Evolutionary conservation across 2,113 vertebrate genomes (phyloP), one percentile per base, ranked within the genome.

Genomic region (Zeus faber): DNA sequence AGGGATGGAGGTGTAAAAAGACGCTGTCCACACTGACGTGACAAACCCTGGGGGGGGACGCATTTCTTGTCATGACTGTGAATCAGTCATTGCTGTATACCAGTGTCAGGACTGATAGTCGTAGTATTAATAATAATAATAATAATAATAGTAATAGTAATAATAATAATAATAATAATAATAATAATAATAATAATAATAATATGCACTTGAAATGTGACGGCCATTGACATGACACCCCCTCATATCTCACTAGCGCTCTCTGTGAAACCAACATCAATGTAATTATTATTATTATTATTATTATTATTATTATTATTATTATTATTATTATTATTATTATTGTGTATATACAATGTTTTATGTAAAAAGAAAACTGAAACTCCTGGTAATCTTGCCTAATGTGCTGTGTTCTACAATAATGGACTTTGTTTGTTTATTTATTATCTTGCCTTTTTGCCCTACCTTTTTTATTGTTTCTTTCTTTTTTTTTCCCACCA

Each of bases 301-400:
- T n/a, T n/a, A n/a, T n/a, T n/a, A n/a, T n/a, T n/a, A n/a, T n/a
- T n/a, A n/a, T n/a, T n/a, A n/a, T n/a, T n/a, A n/a, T n/a, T n/a
- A n/a, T n/a, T n/a, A n/a, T n/a, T n/a, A n/a, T n/a, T n/a, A n/a
- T n/a, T n/a, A n/a, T n/a, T 77, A 88, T 85, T 77, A 80, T 79
- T 82, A 70, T 74, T 89, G 87, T 90, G 87, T 77, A 89, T 88
- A 89, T 87, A 76, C 71, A 44, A 84, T 89, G 88, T 87, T 89
- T 85, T 78, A 88, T 90, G 87, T 89, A 77, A 86, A 87, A 11
- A 14, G n/a, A n/a, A n/a, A n/a, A n/a, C n/a, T 76, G 82, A 73
- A 88, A 82, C 84, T 88, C 84, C 85, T 89, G 87, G 84, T 89
- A 90, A 89, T 85, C 80, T 86, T 89, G 87, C 88, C 86, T 86